Evolutionary conservation across 2,113 vertebrate species (phyloP).

Genomic region (Elachura formosa): DNA sequence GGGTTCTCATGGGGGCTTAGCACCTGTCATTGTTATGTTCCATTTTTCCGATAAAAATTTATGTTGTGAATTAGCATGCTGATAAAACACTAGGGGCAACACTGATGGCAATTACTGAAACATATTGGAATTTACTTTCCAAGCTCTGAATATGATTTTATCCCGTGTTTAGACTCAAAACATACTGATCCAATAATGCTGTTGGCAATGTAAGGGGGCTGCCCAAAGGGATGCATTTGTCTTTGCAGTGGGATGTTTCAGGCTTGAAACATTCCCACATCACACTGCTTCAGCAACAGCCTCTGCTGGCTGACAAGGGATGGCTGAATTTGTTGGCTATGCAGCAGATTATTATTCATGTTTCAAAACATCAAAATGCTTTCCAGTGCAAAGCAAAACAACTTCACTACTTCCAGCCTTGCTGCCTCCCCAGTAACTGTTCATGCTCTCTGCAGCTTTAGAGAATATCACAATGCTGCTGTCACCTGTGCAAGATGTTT

Average conservation of each 20-base stretch:
- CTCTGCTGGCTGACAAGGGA: not conserved
- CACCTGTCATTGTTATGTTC: not conserved
- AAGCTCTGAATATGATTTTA: not conserved
- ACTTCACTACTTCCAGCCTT: not conserved
- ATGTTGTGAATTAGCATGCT: not conserved
- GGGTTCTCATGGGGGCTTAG: not conserved
- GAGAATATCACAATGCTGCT: conserved; percentile 10
- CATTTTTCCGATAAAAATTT: not conserved
- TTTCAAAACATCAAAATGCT: not conserved
- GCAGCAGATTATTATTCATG: not conserved
- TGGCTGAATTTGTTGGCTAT: not conserved
- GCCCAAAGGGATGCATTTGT: conserved; percentile 5
- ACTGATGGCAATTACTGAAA: not conserved
- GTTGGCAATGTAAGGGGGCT: not conserved
- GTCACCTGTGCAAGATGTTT: conserved; percentile 47
- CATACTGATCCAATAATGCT: not conserved
- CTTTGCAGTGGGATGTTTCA: not conserved
- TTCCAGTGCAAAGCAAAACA: not conserved
- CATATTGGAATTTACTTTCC: conserved; percentile 7
- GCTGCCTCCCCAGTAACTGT: not conserved
- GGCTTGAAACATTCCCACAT: not conserved
- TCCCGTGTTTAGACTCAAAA: not conserved
- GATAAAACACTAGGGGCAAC: not conserved
- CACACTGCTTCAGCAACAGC: not conserved
- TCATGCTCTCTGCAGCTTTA: not conserved